Conservation (phyloP, 2,797 vertebrate species). For the Pantherophis vulpinus region DNA sequence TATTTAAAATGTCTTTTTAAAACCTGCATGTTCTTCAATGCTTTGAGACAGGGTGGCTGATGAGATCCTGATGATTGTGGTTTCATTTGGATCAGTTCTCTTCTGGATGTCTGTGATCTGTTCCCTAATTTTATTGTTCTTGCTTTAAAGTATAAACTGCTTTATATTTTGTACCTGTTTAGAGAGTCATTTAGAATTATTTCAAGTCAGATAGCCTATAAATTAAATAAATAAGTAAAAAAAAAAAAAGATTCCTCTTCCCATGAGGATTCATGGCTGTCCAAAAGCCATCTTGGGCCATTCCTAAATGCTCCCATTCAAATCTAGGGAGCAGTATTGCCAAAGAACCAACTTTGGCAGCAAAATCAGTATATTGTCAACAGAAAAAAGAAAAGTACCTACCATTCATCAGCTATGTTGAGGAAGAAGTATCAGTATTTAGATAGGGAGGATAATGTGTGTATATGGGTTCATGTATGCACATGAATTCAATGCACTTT, state of each 20-base stretch:
- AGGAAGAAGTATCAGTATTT: neutral
- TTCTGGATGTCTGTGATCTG: neutral
- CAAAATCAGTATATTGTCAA: neutral
- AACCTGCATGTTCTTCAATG: neutral
- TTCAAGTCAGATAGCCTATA: neutral
- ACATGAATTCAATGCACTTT: neutral
- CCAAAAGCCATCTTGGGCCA: neutral
- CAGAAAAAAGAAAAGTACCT: neutral
- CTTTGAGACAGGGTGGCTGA: neutral
- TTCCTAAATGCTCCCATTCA: neutral
- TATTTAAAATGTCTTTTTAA: neutral
- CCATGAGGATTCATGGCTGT: neutral
- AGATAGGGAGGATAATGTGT: neutral
- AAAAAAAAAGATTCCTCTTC: neutral
- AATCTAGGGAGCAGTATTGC: neutral
- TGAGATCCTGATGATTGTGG: neutral
- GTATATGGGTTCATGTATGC: neutral
- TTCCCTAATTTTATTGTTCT: neutral
- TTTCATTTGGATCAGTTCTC: neutral
- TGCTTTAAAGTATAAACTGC: neutral
- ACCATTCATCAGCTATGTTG: neutral
- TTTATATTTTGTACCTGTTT: neutral
- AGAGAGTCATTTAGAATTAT: neutral
- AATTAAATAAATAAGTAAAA: neutral
- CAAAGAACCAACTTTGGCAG: neutral